Evolutionary conservation across 2,888 invertebrate genomes (phyloP).

Genomic region (Erannis defoliaria): DNA sequence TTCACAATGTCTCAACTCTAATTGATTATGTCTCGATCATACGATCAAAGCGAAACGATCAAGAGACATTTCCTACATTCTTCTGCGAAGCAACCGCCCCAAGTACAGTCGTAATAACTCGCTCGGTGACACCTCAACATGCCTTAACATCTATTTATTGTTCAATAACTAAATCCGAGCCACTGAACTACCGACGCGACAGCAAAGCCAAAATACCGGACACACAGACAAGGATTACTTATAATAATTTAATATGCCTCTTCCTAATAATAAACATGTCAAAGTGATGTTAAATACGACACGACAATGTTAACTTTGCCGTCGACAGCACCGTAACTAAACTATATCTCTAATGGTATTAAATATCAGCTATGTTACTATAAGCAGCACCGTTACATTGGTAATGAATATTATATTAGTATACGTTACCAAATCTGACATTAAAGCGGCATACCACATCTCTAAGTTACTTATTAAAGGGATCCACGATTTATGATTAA

Average conservation of each 20-base stretch:
- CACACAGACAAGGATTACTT: constrained; percentile 77
- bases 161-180: constrained; percentile 61
- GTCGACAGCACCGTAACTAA: constrained; percentile 24
- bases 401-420: constrained; percentile 71
- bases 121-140: constrained; percentile 66
- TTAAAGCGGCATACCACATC: constrained; percentile 74
- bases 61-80: constrained; percentile 34
- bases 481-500: constrained; percentile 81
- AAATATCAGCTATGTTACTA: constrained; percentile 1
- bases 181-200: constrained; percentile 65
- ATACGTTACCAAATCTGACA: constrained; percentile 80
- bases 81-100: constrained; percentile 42
- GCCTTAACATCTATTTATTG: constrained; percentile 69
- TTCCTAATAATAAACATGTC: constrained; percentile 85
- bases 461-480: constrained; percentile 75
- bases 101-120: constrained; percentile 53
- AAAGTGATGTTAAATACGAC: constrained; percentile 76
- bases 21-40: constrained; percentile 15
- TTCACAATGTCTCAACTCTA: constrained; percentile 20
- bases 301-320: constrained; percentile 57
- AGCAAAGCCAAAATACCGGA: constrained; percentile 76
- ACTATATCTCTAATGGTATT: constrained; percentile 49
- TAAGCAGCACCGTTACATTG: constrained; percentile 43
- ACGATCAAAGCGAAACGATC: constrained; percentile 24
- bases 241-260: constrained; percentile 83